These are phyloP conservation scores for Drosophila paulistorum DNA, from an alignment of 1,140 invertebrate genomes.

Conservation along the genomic window DNA sequence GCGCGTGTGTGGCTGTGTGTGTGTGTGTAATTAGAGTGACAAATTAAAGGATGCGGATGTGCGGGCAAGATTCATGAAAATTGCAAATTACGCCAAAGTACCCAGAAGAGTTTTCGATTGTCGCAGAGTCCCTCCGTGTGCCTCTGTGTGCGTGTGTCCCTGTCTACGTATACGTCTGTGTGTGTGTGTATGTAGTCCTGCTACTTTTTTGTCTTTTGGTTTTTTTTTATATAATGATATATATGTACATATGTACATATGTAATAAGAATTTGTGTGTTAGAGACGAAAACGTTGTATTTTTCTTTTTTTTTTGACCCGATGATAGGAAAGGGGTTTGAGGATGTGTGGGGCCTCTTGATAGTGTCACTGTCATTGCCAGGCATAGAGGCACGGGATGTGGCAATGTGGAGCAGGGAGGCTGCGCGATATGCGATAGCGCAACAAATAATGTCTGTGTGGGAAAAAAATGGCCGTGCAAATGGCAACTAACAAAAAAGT, in stretches of 20 bases:
- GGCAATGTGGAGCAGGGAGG: conserved; percentile 29
- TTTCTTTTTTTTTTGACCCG: not conserved
- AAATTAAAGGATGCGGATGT: conserved; percentile 59
- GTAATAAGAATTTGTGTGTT: conserved; percentile 11
- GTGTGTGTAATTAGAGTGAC: conserved; percentile 55
- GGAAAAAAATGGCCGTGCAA: conserved; percentile 29
- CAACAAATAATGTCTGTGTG: conserved; percentile 65
- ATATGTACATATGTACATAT: conserved; percentile 8
- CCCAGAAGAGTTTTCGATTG: conserved; percentile 25
- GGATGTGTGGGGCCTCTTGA: conserved; percentile 42
- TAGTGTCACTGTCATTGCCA: conserved; percentile 76
- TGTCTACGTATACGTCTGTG: conserved; percentile 34
- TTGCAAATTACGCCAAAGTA: conserved; percentile 32
- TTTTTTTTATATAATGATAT: conserved; percentile 28
- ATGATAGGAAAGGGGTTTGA: not conserved
- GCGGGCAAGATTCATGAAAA: conserved; percentile 33
- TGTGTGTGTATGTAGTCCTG: conserved; percentile 30
- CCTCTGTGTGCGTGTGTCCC: conserved; percentile 47
- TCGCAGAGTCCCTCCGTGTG: conserved; percentile 27
- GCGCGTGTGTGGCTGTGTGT: not conserved
- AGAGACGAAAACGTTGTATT: conserved; percentile 10
- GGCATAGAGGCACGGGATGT: conserved; percentile 35
- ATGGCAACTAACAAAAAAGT: conserved; percentile 71
- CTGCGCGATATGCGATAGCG: conserved; percentile 61
- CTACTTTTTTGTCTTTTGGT: conserved; percentile 12